These are phyloP conservation scores for Myiotriccus ornatus DNA, from an alignment of 2,797 vertebrate genomes.

Conservation along the genomic window DNA sequence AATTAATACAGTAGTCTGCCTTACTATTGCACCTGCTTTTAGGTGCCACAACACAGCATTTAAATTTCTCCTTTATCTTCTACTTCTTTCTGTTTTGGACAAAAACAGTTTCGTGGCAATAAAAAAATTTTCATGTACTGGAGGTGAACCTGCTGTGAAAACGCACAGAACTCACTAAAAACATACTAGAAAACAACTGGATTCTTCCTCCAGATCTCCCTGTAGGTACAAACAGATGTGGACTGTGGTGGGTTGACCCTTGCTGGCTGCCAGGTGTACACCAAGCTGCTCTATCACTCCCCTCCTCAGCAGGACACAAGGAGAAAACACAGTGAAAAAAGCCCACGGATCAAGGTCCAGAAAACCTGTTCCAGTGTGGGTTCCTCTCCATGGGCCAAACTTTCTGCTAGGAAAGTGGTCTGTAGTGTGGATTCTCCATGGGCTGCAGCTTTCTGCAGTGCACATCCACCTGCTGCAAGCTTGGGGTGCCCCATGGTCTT, in stretches of 20 bases:
- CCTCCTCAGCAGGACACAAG: neutral
- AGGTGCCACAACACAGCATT: neutral
- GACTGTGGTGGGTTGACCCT: neutral
- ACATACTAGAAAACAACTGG: neutral
- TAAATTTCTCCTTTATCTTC: neutral
- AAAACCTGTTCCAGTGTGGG: neutral
- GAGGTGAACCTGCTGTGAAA: neutral
- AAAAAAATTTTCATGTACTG: neutral
- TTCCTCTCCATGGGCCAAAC: neutral
- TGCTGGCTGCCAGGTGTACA: neutral
- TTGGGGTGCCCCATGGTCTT: neutral
- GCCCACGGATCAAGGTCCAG: accelerated
- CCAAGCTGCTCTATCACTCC: neutral
- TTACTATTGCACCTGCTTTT: neutral
- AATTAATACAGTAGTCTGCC: neutral
- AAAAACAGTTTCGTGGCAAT: neutral
- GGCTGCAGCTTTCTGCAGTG: neutral
- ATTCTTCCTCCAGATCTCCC: neutral
- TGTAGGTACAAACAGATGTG: neutral
- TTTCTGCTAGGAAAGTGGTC: neutral
- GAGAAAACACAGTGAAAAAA: neutral
- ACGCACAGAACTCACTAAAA: neutral
- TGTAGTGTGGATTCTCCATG: accelerated
- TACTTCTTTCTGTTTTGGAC: neutral
- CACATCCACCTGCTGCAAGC: neutral